Evolutionary conservation across 2,888 invertebrate species (phyloP), one percentile per base, ranked within the genome.

Genomic region (Apeira syringaria): DNA sequence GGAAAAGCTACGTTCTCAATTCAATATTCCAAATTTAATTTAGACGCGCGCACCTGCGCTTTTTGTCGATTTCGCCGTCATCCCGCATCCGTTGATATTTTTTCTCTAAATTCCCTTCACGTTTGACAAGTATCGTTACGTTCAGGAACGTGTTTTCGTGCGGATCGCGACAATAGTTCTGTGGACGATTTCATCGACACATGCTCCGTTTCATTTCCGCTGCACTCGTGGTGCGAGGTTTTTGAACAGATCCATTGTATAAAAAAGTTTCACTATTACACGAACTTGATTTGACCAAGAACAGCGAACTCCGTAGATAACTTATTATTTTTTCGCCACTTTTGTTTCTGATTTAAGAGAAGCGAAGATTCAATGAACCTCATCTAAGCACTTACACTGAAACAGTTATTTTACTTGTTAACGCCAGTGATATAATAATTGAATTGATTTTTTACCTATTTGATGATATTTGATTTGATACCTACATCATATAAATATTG

Each of bases 231-330:
- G 56, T 54, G 44, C 58, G 69, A 68, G 74, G 74, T 80, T 82
- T 85, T 80, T 78, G 67, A 75, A 73, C 71, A 55, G 63, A 64
- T 50, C 70, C 73, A 72, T 75, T 76, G 74, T 69, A 68, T 79
- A 84, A 83, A 86, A 44, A 84, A 80, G 75, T 84, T 80, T 76
- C 81, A 85, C 84, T 86, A 86, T 85, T 86, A 80, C 80, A 71
- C 78, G 76, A 82, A 83, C 84, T 85, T 85, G 80, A 86, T 86
- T 85, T 85, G 82, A 70, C 71, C 69, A 72, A 58, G 75, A 64
- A 74, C 64, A 69, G 33, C 2, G 53, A 53, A 45, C 48, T 10
- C 37, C 10, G 7, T 59, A 10, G 68, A 69, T 53, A 42, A 2
- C 38, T 3, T 0, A 24, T 6, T 22, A 29, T 24, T 15, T 3